phyloP scores from a whole-genome alignment of 2,888 invertebrate species.

The Sympetrum striolatum region DNA sequence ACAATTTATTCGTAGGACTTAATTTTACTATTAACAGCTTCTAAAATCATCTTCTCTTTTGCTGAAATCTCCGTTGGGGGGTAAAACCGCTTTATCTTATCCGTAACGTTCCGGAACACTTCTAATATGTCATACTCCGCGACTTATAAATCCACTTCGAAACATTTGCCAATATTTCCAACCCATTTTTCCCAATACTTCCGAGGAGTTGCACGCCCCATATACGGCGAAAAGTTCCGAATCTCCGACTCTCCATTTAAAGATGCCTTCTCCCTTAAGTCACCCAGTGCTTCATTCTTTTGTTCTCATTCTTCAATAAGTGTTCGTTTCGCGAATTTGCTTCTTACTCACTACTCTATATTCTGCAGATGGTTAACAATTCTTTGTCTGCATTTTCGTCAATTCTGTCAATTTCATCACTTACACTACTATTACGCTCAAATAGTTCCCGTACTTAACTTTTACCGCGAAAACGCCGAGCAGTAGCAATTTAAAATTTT shows the following conservation, averaged over 20 bases:
- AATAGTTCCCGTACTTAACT: too few relatives aligned
- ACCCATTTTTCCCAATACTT: constrained; percentile 23
- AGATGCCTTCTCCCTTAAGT: background rate
- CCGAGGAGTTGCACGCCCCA: background rate
- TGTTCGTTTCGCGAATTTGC: too few relatives aligned
- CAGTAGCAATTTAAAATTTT: too few relatives aligned
- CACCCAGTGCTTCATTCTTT: background rate
- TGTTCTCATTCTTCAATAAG: background rate
- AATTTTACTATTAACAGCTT: too few relatives aligned
- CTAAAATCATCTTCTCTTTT: background rate
- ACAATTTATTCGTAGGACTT: too few relatives aligned
- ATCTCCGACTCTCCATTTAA: background rate
- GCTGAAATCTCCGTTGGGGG: background rate
- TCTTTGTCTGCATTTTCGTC: background rate
- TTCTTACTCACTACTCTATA: too few relatives aligned
- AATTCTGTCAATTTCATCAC: too few relatives aligned
- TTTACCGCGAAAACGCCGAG: too few relatives aligned
- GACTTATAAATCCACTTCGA: background rate
- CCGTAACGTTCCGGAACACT: background rate
- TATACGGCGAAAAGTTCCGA: background rate
- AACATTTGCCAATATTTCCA: constrained; percentile 18
- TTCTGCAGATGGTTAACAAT: background rate
- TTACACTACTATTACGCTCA: too few relatives aligned
- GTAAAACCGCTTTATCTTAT: background rate
- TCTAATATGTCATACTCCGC: background rate